These are phyloP conservation scores for Bettongia penicillata DNA, from an alignment of 2,113 vertebrate genomes.

Conservation along the genomic window DNA sequence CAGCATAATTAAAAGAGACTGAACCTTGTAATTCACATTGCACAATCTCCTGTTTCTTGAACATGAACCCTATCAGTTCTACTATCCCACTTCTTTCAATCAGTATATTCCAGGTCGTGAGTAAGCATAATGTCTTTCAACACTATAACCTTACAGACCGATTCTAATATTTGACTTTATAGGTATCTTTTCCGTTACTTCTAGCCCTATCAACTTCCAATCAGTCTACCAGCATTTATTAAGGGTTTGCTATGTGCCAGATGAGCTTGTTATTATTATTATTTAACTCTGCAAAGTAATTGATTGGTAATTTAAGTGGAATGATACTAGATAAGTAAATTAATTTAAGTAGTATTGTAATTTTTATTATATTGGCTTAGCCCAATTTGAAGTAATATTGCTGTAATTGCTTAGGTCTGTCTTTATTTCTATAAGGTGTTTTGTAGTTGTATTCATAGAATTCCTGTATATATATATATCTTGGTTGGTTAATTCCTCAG, in stretches of 20 bases:
- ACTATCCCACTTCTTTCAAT: neutral
- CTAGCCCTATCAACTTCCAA: neutral
- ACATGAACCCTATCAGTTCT: neutral
- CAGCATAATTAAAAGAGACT: neutral
- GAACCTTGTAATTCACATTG: neutral
- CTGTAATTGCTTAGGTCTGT: neutral
- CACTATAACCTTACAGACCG: neutral
- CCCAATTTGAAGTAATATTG: neutral
- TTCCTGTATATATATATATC: neutral
- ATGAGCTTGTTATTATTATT: neutral
- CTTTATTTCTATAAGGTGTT: neutral
- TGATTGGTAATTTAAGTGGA: neutral
- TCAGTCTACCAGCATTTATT: neutral
- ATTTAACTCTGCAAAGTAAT: neutral
- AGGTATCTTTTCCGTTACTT: neutral
- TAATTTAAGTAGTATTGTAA: neutral
- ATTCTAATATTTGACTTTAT: neutral
- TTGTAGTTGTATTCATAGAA: neutral
- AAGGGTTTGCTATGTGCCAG: neutral
- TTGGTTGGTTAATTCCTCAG: neutral
- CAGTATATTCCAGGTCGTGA: neutral
- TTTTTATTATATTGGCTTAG: neutral
- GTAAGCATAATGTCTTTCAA: neutral
- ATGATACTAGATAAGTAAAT: neutral
- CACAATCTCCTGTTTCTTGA: neutral